phyloP scores from a whole-genome alignment of 1,140 invertebrate genomes.

The Zelostemma sp. region DNA sequence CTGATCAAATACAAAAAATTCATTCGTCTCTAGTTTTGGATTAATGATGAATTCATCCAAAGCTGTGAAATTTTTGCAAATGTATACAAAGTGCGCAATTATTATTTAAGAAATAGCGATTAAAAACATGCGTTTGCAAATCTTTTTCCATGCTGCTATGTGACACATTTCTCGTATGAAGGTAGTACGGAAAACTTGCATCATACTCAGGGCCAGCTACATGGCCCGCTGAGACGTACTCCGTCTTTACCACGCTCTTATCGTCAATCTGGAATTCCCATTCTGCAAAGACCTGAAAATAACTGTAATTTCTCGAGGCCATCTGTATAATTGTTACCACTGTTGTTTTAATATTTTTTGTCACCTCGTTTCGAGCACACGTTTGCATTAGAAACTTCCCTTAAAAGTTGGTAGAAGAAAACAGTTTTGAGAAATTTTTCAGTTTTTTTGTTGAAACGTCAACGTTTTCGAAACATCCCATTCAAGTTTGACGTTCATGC shows the following conservation, averaged over 20 bases:
- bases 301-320: slow-evolving; percentile 62
- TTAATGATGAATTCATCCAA: too few species aligned
- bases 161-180: slow-evolving; percentile 59
- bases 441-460: too few species aligned
- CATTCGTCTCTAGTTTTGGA: not conserved
- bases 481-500: too few species aligned
- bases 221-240: slow-evolving; percentile 71
- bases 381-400: not conserved
- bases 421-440: too few species aligned
- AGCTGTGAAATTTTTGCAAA: too few species aligned
- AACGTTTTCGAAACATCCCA: too few species aligned
- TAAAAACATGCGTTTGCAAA: slow-evolving; percentile 40
- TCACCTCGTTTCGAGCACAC: not conserved
- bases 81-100: too few species aligned
- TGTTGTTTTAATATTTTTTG: slow-evolving; percentile 14
- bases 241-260: slow-evolving; percentile 74
- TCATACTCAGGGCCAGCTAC: slow-evolving; percentile 61
- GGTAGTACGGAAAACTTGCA: slow-evolving; percentile 75
- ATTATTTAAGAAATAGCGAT: slow-evolving; percentile 4
- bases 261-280: slow-evolving; percentile 74
- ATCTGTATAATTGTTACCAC: slow-evolving; percentile 6
- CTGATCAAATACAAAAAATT: not conserved
- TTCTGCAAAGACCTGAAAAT: slow-evolving; percentile 70
- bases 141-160: slow-evolving; percentile 66
- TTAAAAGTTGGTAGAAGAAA: too few species aligned